Evolutionary conservation across 2,797 vertebrate genomes (phyloP), one percentile per base, ranked within the genome.

Genomic region (Squalus acanthias): DNA sequence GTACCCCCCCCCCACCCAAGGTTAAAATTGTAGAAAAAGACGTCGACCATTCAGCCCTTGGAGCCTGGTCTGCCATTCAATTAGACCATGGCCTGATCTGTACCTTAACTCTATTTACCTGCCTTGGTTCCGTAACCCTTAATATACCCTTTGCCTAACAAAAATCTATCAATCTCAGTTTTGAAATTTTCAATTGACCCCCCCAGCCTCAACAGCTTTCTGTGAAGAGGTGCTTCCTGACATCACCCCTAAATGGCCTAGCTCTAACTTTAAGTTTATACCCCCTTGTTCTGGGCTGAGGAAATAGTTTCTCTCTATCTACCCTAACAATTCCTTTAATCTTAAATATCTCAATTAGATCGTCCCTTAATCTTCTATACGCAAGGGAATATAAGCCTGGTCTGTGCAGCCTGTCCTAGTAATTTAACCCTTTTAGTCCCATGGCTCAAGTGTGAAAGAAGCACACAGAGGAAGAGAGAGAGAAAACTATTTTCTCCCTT

Each of bases 1-100:
- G 9, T 24, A 89, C 39, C 12, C 9, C 0, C 9, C 0, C 46
- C 9, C 0, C 46, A 8, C 12, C 7, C 2, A 1, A 10, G 9
- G 8, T 33, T 89, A 89, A 89, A 12, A 57, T 88, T 20, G 3
- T 53, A 12, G 10, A 46, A 4, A 82, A n/a, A 82, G 22, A 0
- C 8, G 53, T 29, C 7, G 10, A 57, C 33, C n/a, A 10, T 13
- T 63, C n/a, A 15, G 76, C 24, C 53, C 8, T 24, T 53, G 50
- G 9, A 57, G 3, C 46, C 24, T 89, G 2, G 60, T 89, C 24
- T 26, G 29, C 10, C 24, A 15, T 53, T 87, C 17, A 53, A 87
- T 53, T 87, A 53, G 50, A 10, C 53, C 17, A 8, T 1, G 22
- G 17, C 17, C 39, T 53, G 17, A 53, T 46, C 10, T 82, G 13